These are phyloP conservation scores for Indri indri DNA, from an alignment of 2,113 vertebrate species.

Conservation along the genomic window DNA sequence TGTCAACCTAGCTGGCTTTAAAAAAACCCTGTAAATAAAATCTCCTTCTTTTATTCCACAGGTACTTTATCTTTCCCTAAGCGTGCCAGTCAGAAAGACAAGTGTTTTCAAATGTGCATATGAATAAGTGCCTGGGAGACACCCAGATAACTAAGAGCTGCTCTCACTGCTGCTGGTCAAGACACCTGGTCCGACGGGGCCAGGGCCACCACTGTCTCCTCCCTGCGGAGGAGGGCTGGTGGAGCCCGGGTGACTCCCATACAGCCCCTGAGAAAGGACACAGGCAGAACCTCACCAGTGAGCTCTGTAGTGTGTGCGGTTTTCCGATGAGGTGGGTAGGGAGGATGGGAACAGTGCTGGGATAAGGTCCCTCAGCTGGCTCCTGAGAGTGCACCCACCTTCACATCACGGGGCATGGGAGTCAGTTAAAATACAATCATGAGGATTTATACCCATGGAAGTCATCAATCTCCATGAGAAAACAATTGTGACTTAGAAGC, in stretches of 20 bases:
- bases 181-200: neutral
- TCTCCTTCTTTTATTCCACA: neutral
- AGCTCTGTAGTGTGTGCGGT: no score
- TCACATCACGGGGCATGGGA: neutral
- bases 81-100: neutral
- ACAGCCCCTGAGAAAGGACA: neutral
- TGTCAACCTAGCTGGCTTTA: neutral
- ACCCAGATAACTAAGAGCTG: no score
- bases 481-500: neutral
- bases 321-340: no score
- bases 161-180: neutral
- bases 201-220: neutral
- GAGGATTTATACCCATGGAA: neutral
- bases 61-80: neutral
- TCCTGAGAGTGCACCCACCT: neutral
- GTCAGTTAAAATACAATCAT: neutral
- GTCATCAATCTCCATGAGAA: neutral
- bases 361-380: neutral
- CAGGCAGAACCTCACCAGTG: neutral
- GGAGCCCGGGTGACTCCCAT: neutral
- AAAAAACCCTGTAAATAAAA: neutral
- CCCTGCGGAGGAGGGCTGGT: neutral
- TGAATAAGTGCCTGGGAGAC: neutral
- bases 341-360: no score
- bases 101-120: neutral